Base-by-base conservation (phyloP, 2,888 invertebrate species). In the Cordilura impudica region DNA sequence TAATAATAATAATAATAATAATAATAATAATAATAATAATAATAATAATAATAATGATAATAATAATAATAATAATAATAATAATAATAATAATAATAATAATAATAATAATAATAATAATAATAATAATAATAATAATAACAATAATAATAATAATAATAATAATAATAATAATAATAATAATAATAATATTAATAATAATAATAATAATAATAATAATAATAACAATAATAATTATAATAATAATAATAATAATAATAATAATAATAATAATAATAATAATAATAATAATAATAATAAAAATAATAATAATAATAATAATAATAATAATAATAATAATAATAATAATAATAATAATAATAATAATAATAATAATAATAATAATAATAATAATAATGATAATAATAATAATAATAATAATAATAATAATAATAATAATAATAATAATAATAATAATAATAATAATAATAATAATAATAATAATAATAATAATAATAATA, bases 1-100 rank as follows among this genome's bases (percentile, higher is more conserved):
- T 49, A 49, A 49, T 49, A 49, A 49, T 49, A 49, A 49, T 49
- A 49, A 49, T 49, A 49, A 49, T 49, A 49, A 49, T 49, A 49
- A 49, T 49, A 49, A 49, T 49, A 49, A 49, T 49, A 49, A 49
- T 49, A 49, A 49, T 49, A 49, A 49, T 49, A 49, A 49, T 49
- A 49, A 49, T 49, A 49, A 49, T 21, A 49, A 49, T 47, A 47
- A 47, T 47, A 47, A 47, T 47, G 18, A 47, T 47, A 47, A 49
- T 49, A 49, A 49, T 49, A 49, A 49, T 49, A 49, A 49, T 49
- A 49, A 49, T 49, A 49, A 49, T 49, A 21, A 49, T 49, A 49
- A 49, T 49, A 49, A 49, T 49, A 49, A 49, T 49, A 49, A 49
- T 49, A 49, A 49, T 49, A 21, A 49, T 49, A 49, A 49, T 49